A percentile compares a stretch with the other conserved stretches of the same genome.
Evolutionary conservation across 2,113 vertebrate species (phyloP).

Genomic region (Tonatia bakeri): DNA sequence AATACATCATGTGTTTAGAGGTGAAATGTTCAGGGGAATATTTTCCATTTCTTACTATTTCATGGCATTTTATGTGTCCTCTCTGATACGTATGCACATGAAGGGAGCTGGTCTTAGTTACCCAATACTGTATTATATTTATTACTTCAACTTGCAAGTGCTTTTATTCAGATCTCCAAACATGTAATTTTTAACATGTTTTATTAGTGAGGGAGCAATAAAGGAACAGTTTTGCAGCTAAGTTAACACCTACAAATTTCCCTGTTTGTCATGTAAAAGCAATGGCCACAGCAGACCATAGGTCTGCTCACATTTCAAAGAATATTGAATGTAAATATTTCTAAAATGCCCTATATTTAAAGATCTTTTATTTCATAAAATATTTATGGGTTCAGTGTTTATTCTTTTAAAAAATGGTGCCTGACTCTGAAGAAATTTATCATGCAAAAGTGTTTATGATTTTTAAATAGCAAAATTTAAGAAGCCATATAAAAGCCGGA

Average conservation of each 20-base stretch:
- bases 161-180: constrained; percentile 41
- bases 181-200: not conserved
- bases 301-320: constrained; percentile 39
- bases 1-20: not conserved
- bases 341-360: constrained; percentile 14
- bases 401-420: constrained; percentile 7
- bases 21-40: not conserved
- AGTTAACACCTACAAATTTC: constrained; percentile 31
- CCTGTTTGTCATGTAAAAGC: not conserved
- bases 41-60: not conserved
- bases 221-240: constrained; percentile 12
- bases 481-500: not conserved
- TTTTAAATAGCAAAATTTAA: constrained; percentile 19
- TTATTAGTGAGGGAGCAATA: constrained; percentile 24
- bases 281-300: not conserved
- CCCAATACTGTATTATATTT: not conserved
- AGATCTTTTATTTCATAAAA: constrained; percentile 21
- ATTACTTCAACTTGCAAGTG: constrained; percentile 20
- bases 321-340: constrained; percentile 17
- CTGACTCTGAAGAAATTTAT: not conserved
- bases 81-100: not conserved
- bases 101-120: not conserved
- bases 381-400: constrained; percentile 30
- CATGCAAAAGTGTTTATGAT: constrained; percentile 11
- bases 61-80: not conserved